phyloP scores from a whole-genome alignment of 2,888 invertebrate species.

The Stenchaetothrips biformis region DNA sequence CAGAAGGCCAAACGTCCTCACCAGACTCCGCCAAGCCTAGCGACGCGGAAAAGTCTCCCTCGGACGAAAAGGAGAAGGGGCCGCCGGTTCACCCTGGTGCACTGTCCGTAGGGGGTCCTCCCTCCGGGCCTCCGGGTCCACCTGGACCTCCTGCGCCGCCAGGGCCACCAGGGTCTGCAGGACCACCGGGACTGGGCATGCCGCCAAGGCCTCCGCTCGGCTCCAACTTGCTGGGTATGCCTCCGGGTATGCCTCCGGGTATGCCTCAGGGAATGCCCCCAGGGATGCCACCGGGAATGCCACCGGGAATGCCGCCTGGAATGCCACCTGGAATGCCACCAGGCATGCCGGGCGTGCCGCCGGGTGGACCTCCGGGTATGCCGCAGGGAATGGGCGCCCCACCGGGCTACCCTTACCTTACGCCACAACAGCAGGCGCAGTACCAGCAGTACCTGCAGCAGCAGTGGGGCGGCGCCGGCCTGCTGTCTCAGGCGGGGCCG shows the following conservation, averaged over 20 bases:
- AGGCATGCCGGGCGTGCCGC: background rate
- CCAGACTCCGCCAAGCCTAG: constrained; percentile 54
- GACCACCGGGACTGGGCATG: no score
- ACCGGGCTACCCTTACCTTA: background rate
- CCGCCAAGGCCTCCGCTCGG: no score
- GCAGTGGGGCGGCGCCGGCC: constrained; percentile 28
- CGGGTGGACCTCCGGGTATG: no score
- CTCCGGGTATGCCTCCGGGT: background rate
- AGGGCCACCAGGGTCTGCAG: no score
- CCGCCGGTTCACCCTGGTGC: constrained; percentile 31
- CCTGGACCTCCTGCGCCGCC: no score
- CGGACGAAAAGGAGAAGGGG: constrained; percentile 44
- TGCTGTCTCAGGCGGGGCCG: background rate
- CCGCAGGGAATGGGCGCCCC: background rate
- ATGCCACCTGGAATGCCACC: background rate
- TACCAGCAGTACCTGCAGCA: constrained; percentile 22
- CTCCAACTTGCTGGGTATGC: no score
- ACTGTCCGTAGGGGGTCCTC: no score
- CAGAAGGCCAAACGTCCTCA: constrained; percentile 41
- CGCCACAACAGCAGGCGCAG: background rate
- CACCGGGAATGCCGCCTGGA: background rate
- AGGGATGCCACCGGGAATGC: constrained; percentile 2
- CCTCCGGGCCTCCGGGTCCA: no score
- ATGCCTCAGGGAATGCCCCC: background rate
- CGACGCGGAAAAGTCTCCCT: constrained; percentile 56